Base-by-base conservation (phyloP, 2,113 vertebrate genomes). In the Poicephalus gulielmi region DNA sequence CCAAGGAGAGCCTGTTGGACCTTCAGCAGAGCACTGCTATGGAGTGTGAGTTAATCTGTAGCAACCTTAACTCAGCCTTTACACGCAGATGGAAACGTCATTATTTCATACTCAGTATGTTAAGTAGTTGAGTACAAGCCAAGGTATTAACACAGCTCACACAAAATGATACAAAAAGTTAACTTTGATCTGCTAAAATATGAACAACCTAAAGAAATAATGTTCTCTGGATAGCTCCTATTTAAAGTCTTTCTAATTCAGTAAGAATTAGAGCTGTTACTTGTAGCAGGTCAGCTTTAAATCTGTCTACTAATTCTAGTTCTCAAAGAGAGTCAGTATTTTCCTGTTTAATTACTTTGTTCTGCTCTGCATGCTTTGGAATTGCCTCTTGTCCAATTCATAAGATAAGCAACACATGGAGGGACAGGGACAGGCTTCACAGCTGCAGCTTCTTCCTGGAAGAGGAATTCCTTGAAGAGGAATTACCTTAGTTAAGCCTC, bases 361-460 rank as follows among this genome's bases (percentile, higher is more conserved):
- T 81, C 63, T 71, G 31, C 59, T 67, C 49, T 1, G 13, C 19
- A 30, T 44, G 28, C 17, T 49, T 68, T 77, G 9, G 24, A 49
- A 20, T 43, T 47, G 55, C 49, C 7, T 57, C 76, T 41, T 68
- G n/a, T 19, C 49, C 19, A 1, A 25, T 57, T 35, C 35, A 33
- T 23, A 33, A 57, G 35, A 17, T 18, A 15, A 55, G 47, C 6
- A 20, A 1, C 11, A 0, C 7, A 1, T 0, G 18, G 59, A 66
- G 47, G 50, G 39, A 49, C 37, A 60, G 47, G 63, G 27, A 55
- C 37, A 59, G 35, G 22, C 37, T 43, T 46, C 20, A 6, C 15
- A 74, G 71, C 62, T 47, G 23, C 53, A 33, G 64, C 53, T 35
- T 55, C 63, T 8, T 41, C 57, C 28, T 10, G 47, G 7, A 15